phyloP scores from a whole-genome alignment of 2,888 invertebrate genomes.

The Torymus auratus region DNA sequence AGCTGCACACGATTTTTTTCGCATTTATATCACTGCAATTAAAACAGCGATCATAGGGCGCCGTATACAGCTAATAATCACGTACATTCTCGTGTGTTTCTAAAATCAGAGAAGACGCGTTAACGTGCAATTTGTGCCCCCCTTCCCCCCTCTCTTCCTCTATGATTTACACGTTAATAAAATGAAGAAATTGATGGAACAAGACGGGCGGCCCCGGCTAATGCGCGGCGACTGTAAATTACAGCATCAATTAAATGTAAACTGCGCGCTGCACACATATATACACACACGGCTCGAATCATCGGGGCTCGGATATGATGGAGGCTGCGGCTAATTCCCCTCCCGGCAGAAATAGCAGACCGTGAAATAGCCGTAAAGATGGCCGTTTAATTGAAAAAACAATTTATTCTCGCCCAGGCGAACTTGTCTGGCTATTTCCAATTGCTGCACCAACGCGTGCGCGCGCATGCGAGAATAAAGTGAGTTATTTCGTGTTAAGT shows the following conservation, averaged over 20 bases:
- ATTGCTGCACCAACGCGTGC: not conserved
- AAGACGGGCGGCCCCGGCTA: not conserved
- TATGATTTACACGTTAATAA: no score
- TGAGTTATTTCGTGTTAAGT: conserved; percentile 39
- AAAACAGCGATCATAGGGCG: not conserved
- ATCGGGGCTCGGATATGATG: no score
- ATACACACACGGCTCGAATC: no score
- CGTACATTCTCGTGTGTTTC: no score
- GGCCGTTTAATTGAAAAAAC: conserved; percentile 28
- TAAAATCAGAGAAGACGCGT: no score
- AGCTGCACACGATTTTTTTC: no score
- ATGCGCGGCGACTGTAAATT: not conserved
- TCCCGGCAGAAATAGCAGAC: not conserved
- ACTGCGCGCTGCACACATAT: not conserved
- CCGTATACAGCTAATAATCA: conserved; percentile 17
- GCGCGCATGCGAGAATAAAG: not conserved
- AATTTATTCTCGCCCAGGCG: conserved; percentile 14
- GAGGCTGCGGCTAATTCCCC: no score
- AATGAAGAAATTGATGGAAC: no score
- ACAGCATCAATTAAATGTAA: conserved; percentile 13
- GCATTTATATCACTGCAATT: no score
- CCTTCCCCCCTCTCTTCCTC: no score
- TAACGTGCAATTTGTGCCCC: no score
- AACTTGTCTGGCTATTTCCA: not conserved
- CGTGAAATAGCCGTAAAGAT: conserved; percentile 8